Percentiles rank a stretch among this genome's conserved stretches.
phyloP scores from a whole-genome alignment of 2,888 invertebrate species.

The Drosophila austrosaltans region DNA sequence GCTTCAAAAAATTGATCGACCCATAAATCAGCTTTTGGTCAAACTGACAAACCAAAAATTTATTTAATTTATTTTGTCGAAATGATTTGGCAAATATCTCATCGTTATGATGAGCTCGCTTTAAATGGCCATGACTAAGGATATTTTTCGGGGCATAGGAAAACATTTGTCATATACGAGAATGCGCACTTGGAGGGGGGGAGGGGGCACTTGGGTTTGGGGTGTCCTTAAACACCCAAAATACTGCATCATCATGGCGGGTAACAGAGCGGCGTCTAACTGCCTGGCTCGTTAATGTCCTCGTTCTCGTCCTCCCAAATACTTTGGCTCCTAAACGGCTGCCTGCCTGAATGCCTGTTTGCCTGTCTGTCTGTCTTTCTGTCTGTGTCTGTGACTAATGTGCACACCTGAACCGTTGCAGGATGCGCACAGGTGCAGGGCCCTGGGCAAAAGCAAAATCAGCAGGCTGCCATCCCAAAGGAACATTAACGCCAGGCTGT shows the following conservation, averaged over 20 bases:
- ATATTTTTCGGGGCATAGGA: constrained; percentile 50
- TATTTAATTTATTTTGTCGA: constrained; percentile 60
- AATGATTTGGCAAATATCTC: constrained; percentile 57
- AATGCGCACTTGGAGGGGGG: neutral
- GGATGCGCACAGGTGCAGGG: constrained; percentile 70
- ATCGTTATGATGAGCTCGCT: constrained; percentile 31
- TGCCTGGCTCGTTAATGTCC: constrained; percentile 77
- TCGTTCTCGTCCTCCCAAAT: constrained; percentile 49
- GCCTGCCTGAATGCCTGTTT: constrained; percentile 33
- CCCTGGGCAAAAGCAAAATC: constrained; percentile 30
- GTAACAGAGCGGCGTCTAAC: constrained; percentile 62
- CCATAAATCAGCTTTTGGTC: constrained; percentile 51
- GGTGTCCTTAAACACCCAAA: constrained; percentile 43
- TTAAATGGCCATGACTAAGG: constrained; percentile 71
- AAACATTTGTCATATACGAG: constrained; percentile 66
- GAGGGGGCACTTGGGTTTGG: constrained; percentile 24
- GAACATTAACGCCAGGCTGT: constrained; percentile 68
- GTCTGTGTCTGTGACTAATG: constrained; percentile 70
- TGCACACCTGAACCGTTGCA: constrained; percentile 74
- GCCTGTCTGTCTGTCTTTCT: constrained; percentile 37
- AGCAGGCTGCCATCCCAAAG: constrained; percentile 47
- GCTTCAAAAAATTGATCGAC: constrained; percentile 31
- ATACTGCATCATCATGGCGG: constrained; percentile 67
- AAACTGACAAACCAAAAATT: constrained; percentile 51
- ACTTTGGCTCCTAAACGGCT: constrained; percentile 28